Evolutionary conservation across 2,113 vertebrate genomes (phyloP).

Genomic region (Prochilodus magdalenae): DNA sequence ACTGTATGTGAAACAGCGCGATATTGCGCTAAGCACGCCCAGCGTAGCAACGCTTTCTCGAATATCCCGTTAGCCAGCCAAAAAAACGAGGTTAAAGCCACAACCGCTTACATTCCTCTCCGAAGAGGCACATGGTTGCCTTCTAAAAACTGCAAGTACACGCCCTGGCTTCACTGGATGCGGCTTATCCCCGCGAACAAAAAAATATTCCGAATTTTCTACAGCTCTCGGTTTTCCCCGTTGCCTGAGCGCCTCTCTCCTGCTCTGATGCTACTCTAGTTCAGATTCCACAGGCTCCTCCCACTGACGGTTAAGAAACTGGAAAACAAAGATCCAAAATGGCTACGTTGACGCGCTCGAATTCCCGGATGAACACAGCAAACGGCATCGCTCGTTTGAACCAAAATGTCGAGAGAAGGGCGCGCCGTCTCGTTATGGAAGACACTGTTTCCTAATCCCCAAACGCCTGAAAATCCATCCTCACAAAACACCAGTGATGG

Average conservation of each 20-base stretch:
- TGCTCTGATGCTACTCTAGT: constrained; percentile 71
- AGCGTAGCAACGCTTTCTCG: constrained; percentile 30
- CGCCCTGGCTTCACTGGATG: constrained; percentile 53
- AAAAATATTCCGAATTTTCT: constrained; percentile 43
- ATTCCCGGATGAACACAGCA: constrained; percentile 6
- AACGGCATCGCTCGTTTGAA: constrained; percentile 41
- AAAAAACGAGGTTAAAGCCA: constrained; percentile 30
- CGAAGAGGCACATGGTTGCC: constrained; percentile 7
- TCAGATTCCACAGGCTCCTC: constrained; percentile 74
- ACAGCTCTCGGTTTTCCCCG: constrained; percentile 55
- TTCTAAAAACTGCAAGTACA: constrained; percentile 18
- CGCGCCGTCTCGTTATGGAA: constrained; percentile 40
- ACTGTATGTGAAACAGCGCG: constrained; percentile 58
- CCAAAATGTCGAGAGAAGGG: constrained; percentile 71
- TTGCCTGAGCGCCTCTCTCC: constrained; percentile 65
- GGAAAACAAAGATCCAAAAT: constrained; percentile 67
- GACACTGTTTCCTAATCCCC: constrained; percentile 70
- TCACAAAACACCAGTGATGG: constrained; percentile 14
- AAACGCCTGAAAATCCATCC: constrained; percentile 29
- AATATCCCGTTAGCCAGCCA: constrained; percentile 53
- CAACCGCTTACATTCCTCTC: neutral
- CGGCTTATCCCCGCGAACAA: constrained; percentile 12
- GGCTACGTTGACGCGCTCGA: constrained; percentile 46
- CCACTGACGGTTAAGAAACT: constrained; percentile 73
- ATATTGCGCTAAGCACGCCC: constrained; percentile 37